Evolutionary conservation across 2,888 invertebrate species (phyloP).

Genomic region (Sacculina carcini): DNA sequence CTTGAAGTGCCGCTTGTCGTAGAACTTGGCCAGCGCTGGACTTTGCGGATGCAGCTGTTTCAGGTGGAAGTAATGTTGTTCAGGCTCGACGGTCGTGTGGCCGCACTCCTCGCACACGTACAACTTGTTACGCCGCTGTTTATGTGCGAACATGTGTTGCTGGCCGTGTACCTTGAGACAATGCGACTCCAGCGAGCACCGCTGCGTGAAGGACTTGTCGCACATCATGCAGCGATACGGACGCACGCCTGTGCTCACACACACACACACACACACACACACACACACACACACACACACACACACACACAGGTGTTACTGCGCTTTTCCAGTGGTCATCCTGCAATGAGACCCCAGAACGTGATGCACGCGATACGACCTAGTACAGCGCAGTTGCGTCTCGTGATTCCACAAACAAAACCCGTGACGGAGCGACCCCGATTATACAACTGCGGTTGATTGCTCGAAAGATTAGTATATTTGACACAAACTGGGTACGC

Average conservation of each 20-base stretch:
- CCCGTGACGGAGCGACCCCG: too few relatives aligned
- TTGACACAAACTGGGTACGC: too few relatives aligned
- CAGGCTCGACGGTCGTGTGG: constrained; percentile 83
- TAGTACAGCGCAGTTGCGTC: too few relatives aligned
- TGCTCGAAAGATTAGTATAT: too few relatives aligned
- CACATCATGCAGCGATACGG: constrained; percentile 96
- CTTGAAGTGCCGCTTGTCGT: constrained; percentile 90
- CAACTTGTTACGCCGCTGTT: constrained; percentile 89
- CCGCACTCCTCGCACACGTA: constrained; percentile 99
- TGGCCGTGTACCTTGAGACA: constrained; percentile 91
- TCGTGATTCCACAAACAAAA: too few relatives aligned
- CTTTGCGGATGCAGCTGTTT: constrained; percentile 84
- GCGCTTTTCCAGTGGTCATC: too few relatives aligned
- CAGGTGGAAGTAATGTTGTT: constrained; percentile 76
- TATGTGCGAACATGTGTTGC: constrained; percentile 85
- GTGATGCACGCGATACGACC: too few relatives aligned
- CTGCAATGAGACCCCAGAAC: too few relatives aligned
- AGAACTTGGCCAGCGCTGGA: constrained; percentile 77
- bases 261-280: not conserved
- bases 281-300: too few relatives aligned
- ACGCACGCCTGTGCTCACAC: constrained; percentile 38
- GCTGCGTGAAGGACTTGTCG: constrained; percentile 95
- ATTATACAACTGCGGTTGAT: too few relatives aligned
- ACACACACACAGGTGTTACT: too few relatives aligned
- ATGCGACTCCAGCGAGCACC: constrained; percentile 94